Conservation (phyloP, 2,113 vertebrate species). For the Tylochromis polylepis region DNA sequence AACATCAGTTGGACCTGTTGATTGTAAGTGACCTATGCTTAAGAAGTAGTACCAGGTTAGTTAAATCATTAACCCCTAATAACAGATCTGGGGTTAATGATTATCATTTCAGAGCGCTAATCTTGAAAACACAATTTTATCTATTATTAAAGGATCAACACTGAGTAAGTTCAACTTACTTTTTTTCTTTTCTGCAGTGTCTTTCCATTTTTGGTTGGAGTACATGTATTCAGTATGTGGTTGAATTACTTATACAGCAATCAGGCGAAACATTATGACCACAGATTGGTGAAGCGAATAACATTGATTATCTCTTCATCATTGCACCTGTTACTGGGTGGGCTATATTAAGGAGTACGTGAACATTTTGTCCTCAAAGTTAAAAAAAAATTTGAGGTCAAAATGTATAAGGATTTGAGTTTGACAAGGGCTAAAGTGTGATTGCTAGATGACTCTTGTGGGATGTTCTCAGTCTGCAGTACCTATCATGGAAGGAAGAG, state of each 20-base stretch:
- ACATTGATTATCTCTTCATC: neutral
- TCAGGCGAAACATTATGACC: neutral
- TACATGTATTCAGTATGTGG: neutral
- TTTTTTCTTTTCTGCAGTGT: neutral
- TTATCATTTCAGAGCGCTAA: neutral
- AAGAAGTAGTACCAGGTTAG: neutral
- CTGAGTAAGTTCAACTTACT: neutral
- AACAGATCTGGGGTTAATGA: neutral
- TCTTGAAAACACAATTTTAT: neutral
- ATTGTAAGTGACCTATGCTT: slow-evolving; percentile 73
- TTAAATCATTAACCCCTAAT: neutral
- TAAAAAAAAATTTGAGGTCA: neutral
- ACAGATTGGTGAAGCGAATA: neutral
- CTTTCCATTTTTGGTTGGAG: neutral
- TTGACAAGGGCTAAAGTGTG: neutral
- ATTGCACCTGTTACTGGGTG: neutral
- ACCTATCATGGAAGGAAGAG: neutral
- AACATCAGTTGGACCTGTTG: slow-evolving; percentile 66
- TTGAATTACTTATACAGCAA: neutral
- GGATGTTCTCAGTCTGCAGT: neutral
- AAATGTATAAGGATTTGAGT: neutral
- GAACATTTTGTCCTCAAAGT: neutral
- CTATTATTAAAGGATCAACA: neutral
- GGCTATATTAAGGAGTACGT: neutral
- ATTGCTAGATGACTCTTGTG: neutral